Evolutionary conservation across 2,797 vertebrate species (phyloP).

Genomic region (Lepus oiostolus): DNA sequence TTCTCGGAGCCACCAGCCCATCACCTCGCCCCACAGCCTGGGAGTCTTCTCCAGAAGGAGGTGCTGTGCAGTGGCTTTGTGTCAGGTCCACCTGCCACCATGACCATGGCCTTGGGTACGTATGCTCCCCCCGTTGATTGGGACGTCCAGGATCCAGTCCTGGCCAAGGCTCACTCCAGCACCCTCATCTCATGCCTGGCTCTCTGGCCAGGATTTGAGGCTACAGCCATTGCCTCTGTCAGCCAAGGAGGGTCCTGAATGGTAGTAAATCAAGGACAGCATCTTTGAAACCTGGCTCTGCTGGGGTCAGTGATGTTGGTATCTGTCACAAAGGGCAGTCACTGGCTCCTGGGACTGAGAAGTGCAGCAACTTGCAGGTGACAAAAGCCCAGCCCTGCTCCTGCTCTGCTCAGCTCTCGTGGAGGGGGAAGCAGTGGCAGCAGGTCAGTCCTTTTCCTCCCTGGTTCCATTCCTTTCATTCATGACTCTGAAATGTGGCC

Average conservation of each 20-base stretch:
- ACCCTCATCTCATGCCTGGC: too few relatives aligned
- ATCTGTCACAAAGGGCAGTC: not conserved
- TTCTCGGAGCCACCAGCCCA: not conserved
- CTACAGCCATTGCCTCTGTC: fast-evolving
- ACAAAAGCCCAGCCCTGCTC: not conserved
- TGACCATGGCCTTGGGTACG: not conserved
- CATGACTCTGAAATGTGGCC: not conserved
- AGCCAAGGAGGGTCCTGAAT: not conserved
- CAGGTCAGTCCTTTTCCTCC: not conserved
- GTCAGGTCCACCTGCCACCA: not conserved
- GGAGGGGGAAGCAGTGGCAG: not conserved
- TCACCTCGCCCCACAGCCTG: fast-evolving
- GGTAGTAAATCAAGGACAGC: fast-evolving
- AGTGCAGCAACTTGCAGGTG: not conserved
- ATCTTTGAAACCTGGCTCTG: not conserved
- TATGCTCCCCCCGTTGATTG: not conserved
- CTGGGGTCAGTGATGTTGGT: not conserved
- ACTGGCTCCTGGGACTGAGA: not conserved
- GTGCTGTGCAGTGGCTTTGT: not conserved
- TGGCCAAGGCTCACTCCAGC: not conserved
- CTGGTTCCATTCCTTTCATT: not conserved
- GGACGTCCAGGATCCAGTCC: not conserved
- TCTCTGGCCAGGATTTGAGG: not conserved
- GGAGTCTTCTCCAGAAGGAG: not conserved
- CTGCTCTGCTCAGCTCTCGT: fast-evolving